These are phyloP conservation scores for Aramus guarauna DNA, from an alignment of 2,113 vertebrate genomes.

Conservation along the genomic window DNA sequence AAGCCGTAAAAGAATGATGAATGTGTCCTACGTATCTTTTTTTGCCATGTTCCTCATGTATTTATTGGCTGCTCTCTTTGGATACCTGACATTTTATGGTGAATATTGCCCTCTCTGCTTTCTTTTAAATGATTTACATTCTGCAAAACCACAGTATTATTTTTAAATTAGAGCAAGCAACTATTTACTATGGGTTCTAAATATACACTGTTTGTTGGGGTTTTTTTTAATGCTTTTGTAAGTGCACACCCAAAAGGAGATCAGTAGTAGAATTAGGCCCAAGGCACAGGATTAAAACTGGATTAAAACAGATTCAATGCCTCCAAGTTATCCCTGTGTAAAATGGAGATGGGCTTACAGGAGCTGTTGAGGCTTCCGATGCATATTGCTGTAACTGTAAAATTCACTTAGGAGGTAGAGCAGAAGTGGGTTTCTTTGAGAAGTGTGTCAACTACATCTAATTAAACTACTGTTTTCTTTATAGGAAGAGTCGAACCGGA, in stretches of 20 bases:
- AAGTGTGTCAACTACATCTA: background rate
- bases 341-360: background rate
- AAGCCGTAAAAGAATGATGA: conserved; percentile 92
- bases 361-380: background rate
- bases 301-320: background rate
- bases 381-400: background rate
- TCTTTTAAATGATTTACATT: background rate
- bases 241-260: background rate
- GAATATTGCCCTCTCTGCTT: conserved; percentile 50
- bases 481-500: conserved; percentile 86
- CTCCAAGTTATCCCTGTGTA: background rate
- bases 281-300: background rate
- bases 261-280: background rate
- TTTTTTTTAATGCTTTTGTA: background rate
- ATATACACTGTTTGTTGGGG: background rate
- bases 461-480: background rate
- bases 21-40: conserved; percentile 94
- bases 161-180: background rate
- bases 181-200: background rate
- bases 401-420: background rate
- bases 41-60: conserved; percentile 98
- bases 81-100: conserved; percentile 97
- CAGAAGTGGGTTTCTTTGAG: background rate
- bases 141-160: background rate
- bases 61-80: conserved; percentile 93